Conservation (phyloP, 2,113 vertebrate species). For the Pipra filicauda region DNA sequence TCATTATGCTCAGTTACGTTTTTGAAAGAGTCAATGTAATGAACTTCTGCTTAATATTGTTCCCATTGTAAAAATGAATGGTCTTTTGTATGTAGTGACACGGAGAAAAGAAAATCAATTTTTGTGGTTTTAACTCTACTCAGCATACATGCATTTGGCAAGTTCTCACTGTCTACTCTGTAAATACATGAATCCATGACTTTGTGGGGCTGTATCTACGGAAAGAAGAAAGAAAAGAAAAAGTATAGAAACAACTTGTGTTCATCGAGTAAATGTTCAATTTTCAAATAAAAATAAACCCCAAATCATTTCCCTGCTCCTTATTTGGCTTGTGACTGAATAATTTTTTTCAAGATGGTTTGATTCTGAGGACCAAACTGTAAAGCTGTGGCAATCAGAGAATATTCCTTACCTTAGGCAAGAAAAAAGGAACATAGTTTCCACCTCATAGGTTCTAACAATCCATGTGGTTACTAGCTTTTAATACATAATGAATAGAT, state of each 20-base stretch:
- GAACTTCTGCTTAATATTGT: neutral
- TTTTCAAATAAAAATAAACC: neutral
- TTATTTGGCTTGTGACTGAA: neutral
- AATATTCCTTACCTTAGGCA: neutral
- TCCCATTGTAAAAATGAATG: neutral
- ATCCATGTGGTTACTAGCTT: neutral
- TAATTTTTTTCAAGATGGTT: neutral
- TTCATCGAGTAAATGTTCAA: neutral
- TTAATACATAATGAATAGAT: neutral
- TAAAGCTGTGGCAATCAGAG: neutral
- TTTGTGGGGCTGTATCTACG: neutral
- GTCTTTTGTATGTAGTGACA: neutral
- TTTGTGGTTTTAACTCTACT: neutral
- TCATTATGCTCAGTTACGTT: neutral
- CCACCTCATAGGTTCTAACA: neutral
- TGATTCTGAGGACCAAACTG: neutral
- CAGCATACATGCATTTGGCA: neutral
- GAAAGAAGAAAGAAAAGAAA: neutral
- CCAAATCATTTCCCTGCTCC: neutral
- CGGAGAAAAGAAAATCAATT: neutral
- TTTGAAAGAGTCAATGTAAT: neutral
- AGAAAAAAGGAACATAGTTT: slow-evolving; percentile 2
- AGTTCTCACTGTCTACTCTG: neutral
- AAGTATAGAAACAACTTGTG: neutral
- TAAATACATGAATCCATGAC: neutral